Conservation (phyloP, 64 coral and sea anemone species). For the Montipora capricornis region DNA sequence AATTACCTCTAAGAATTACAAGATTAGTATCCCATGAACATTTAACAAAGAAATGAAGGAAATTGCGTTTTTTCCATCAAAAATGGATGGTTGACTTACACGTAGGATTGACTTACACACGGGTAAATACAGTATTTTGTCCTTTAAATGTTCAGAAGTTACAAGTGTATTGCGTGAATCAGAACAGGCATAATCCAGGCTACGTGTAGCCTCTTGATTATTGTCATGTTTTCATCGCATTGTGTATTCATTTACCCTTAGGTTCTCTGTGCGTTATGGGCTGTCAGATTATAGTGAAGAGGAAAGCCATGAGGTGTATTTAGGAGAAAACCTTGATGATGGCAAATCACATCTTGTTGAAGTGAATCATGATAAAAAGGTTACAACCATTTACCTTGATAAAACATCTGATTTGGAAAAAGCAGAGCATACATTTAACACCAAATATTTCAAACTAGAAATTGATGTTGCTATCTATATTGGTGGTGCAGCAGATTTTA, state of each 20-base stretch:
- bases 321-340: constrained; percentile 49
- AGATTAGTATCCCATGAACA: no score
- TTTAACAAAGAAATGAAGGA: no score
- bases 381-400: constrained; percentile 28
- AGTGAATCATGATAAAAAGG: not conserved
- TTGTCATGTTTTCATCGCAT: not conserved
- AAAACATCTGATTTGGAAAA: not conserved
- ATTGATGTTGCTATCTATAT: constrained; percentile 46
- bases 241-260: not conserved
- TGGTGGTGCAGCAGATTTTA: constrained; percentile 52
- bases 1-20: no score
- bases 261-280: constrained; percentile 46
- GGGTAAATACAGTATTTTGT: no score
- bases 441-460: constrained; percentile 17
- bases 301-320: not conserved
- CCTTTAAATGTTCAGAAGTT: no score
- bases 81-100: no score
- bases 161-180: no score
- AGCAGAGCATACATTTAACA: constrained; percentile 28
- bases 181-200: no score
- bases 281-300: not conserved
- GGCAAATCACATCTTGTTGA: constrained; percentile 12
- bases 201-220: no score
- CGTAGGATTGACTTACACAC: no score
- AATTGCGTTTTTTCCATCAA: no score